Evolutionary conservation across 2,888 invertebrate species (phyloP).

Genomic region (Mimas tiliae): DNA sequence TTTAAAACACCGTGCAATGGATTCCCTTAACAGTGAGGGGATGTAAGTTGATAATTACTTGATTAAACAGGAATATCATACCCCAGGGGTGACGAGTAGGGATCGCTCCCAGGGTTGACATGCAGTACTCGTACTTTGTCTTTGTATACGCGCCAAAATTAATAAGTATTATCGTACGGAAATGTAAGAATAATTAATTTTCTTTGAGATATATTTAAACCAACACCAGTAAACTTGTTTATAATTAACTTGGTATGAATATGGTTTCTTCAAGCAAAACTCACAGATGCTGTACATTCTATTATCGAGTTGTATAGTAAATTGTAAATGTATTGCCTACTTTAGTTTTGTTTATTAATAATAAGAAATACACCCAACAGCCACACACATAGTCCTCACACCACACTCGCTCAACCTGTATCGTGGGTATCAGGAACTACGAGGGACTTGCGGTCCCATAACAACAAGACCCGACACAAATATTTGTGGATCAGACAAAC

Average conservation of each 20-base stretch:
- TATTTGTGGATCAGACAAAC: no score
- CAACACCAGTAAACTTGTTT: neutral
- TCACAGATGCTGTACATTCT: no score
- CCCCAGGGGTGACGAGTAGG: conserved; percentile 19
- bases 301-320: no score
- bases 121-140: conserved; percentile 8
- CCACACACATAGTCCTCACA: no score
- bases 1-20: conserved; percentile 7
- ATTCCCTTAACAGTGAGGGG: conserved; percentile 3
- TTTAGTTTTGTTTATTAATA: conserved; percentile 7
- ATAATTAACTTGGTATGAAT: neutral
- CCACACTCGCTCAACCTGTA: no score
- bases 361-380: no score
- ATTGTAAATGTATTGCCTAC: neutral
- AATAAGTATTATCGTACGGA: conserved; percentile 17
- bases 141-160: neutral
- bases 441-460: no score
- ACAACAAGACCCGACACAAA: no score
- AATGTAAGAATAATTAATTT: conserved; percentile 7
- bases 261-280: no score
- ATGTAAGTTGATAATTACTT: conserved; percentile 23
- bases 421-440: no score
- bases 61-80: conserved; percentile 22
- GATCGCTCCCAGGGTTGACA: conserved; percentile 1
- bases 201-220: neutral